Percentiles rank a stretch among this genome's conserved stretches.
These are phyloP conservation scores for Aplodontia rufa DNA, from an alignment of 2,113 vertebrate species.

Conservation along the genomic window DNA sequence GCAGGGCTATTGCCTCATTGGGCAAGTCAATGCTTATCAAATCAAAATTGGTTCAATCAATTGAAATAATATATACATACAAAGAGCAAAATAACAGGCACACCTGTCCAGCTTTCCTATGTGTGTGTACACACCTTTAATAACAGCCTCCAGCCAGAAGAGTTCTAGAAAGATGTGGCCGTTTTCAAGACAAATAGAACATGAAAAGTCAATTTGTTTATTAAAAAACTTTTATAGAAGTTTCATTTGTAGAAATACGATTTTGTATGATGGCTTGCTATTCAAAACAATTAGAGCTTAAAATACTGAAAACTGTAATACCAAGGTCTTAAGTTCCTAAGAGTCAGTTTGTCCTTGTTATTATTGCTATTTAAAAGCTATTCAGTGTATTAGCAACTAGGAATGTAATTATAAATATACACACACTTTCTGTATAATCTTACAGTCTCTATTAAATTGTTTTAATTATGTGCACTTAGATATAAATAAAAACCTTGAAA, in stretches of 20 bases:
- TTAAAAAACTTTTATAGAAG: too few species aligned
- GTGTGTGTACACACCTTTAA: constrained; percentile 69
- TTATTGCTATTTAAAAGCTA: constrained; percentile 72
- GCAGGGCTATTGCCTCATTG: not conserved
- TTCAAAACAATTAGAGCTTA: constrained; percentile 80
- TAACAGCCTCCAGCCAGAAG: constrained; percentile 73
- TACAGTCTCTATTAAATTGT: constrained; percentile 63
- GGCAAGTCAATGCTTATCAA: not conserved
- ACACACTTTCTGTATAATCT: constrained; percentile 69
- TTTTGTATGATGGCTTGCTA: constrained; percentile 74
- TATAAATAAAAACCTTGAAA: constrained; percentile 79
- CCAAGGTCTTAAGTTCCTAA: constrained; percentile 53
- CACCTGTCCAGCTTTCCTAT: constrained; percentile 70
- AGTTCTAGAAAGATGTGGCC: constrained; percentile 70
- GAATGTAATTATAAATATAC: constrained; percentile 68
- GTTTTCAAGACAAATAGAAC: constrained; percentile 69
- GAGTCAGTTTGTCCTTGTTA: constrained; percentile 50
- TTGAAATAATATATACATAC: constrained; percentile 21
- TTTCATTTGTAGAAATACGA: constrained; percentile 80
- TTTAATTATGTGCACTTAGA: constrained; percentile 72
- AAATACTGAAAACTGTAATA: constrained; percentile 51
- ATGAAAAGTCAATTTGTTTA: constrained; percentile 54
- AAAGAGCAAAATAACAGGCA: constrained; percentile 67
- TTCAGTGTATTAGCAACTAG: constrained; percentile 58
- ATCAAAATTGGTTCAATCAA: not conserved